Conservation (phyloP, 2,797 vertebrate species). For the Fringilla coelebs region DNA sequence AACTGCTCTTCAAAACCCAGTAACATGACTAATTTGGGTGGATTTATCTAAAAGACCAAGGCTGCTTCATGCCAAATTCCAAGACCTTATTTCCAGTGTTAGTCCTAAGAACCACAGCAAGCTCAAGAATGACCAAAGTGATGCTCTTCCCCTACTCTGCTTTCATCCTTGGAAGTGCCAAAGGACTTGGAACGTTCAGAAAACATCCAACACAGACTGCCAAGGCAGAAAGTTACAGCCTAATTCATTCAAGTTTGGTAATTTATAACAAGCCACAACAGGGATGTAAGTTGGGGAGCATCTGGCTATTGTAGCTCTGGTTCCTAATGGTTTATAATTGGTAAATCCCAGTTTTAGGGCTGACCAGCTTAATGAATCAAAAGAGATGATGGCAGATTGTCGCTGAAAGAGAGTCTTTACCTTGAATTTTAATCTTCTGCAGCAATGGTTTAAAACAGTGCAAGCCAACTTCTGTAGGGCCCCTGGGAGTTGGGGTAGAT, state of each 20-base stretch:
- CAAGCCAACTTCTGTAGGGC: neutral
- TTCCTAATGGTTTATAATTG: neutral
- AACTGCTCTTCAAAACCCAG: neutral
- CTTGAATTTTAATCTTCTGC: neutral
- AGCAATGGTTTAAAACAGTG: neutral
- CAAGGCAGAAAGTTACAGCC: neutral
- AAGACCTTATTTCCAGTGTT: neutral
- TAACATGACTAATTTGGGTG: neutral
- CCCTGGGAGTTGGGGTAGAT: neutral
- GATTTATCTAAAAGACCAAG: neutral
- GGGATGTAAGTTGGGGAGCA: neutral
- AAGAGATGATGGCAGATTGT: neutral
- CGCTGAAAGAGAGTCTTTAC: neutral
- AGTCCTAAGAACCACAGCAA: neutral
- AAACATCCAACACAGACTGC: neutral
- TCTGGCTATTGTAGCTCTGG: neutral
- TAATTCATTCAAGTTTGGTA: neutral
- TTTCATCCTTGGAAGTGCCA: neutral
- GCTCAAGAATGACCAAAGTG: neutral
- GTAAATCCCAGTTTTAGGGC: neutral
- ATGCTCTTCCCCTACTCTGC: neutral
- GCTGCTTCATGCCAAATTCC: neutral
- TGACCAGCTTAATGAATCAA: neutral
- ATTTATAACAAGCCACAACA: neutral
- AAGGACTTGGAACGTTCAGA: fast-evolving